phyloP scores from a whole-genome alignment of 2,797 vertebrate species.

The Poeciliopsis gracilis region DNA sequence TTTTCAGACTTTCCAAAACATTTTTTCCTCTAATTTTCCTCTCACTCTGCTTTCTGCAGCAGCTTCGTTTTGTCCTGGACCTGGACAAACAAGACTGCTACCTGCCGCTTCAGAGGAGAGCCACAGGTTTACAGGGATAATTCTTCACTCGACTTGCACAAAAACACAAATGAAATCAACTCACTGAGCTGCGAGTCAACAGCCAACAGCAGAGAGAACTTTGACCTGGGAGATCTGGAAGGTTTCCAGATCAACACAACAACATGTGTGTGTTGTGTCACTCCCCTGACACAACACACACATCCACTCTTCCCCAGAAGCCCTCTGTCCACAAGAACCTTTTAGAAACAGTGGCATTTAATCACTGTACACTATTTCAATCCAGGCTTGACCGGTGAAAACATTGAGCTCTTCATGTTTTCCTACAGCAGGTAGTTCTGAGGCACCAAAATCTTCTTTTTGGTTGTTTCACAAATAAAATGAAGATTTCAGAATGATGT shows the following conservation, averaged over 20 bases:
- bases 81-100: too few species aligned
- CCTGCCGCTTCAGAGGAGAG: not conserved
- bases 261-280: not conserved
- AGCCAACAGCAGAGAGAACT: not conserved
- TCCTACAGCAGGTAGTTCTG: not conserved
- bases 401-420: not conserved
- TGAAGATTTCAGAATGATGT: not conserved
- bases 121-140: not conserved
- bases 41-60: not conserved
- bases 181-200: not conserved
- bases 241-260: not conserved
- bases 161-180: not conserved
- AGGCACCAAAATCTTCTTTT: not conserved
- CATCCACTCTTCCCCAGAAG: too few species aligned
- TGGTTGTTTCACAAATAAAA: not conserved
- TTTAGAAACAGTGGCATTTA: not conserved
- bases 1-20: not conserved
- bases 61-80: not conserved
- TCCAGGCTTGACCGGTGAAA: not conserved
- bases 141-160: not conserved
- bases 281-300: not conserved
- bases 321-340: not conserved
- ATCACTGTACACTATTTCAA: not conserved
- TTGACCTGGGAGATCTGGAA: not conserved
- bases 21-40: not conserved